A percentile compares a stretch with the other conserved stretches of the same genome.
Evolutionary conservation across 2,888 invertebrate species (phyloP).

Genomic region (Erebia ligea): DNA sequence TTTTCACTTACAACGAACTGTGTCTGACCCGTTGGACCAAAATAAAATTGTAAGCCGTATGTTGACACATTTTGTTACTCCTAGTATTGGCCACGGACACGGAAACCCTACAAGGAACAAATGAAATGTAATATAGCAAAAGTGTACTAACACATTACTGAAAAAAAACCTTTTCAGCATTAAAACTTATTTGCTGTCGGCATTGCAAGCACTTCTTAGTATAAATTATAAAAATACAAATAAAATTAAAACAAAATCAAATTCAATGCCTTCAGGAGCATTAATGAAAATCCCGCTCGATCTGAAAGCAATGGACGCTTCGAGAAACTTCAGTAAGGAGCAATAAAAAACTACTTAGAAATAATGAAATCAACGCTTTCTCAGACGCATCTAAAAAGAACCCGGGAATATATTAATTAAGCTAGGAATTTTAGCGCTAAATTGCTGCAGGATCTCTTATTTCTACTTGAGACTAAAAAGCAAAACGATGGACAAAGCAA

Average conservation of each 20-base stretch:
- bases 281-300: constrained; percentile 12
- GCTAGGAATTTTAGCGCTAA: constrained; percentile 65
- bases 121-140: too few relatives aligned
- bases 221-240: constrained; percentile 4
- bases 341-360: constrained; percentile 48
- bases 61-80: too few relatives aligned
- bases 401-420: constrained; percentile 58
- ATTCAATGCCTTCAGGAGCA: constrained; percentile 7
- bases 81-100: too few relatives aligned
- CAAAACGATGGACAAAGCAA: not conserved
- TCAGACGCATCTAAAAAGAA: constrained; percentile 44
- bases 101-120: too few relatives aligned
- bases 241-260: constrained; percentile 17
- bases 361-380: constrained; percentile 44
- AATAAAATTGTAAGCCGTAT: too few relatives aligned
- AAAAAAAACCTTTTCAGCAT: not conserved
- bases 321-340: constrained; percentile 9
- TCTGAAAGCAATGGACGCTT: constrained; percentile 14
- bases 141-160: not conserved
- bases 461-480: constrained; percentile 57
- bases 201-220: not conserved
- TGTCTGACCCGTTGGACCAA: too few relatives aligned
- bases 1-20: too few relatives aligned
- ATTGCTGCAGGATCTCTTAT: constrained; percentile 57
- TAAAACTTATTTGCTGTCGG: not conserved